Conservation (phyloP, 1,140 invertebrate species). For the Metaphire vulgaris region DNA sequence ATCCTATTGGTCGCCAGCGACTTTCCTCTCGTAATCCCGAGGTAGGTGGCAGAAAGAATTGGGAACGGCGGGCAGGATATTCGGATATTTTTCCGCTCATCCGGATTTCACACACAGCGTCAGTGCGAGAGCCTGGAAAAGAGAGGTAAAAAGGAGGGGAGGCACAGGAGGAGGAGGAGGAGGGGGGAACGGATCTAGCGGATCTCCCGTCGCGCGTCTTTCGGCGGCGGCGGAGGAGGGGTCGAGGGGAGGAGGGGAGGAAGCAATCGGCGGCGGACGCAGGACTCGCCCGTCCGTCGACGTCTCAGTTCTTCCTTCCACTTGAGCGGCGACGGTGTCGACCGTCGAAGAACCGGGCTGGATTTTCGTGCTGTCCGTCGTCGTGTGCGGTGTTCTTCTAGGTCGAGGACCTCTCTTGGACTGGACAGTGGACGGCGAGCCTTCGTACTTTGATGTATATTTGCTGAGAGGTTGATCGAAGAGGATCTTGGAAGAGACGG, state of each 20-base stretch:
- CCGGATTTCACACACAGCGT: no score
- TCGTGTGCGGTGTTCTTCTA: not conserved
- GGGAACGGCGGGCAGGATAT: no score
- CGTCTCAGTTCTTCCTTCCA: not conserved
- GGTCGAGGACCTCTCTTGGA: not conserved
- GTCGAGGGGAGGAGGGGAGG: not conserved
- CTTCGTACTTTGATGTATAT: no score
- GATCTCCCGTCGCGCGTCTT: no score
- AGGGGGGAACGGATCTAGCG: not conserved
- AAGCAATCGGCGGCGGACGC: not conserved
- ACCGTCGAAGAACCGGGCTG: not conserved
- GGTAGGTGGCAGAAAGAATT: no score
- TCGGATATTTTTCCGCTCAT: no score
- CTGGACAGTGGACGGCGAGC: not conserved
- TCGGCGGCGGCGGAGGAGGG: no score
- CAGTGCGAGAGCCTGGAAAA: not conserved
- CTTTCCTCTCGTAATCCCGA: no score
- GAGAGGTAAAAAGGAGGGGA: not conserved
- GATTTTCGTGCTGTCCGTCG: not conserved
- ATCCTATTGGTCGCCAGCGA: no score
- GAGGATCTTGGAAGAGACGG: not conserved
- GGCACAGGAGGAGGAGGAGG: not conserved
- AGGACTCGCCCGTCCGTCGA: not conserved
- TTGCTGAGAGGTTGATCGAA: no score
- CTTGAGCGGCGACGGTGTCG: not conserved